phyloP scores from a whole-genome alignment of 2,888 invertebrate species.

The Drosophila neonasuta region DNA sequence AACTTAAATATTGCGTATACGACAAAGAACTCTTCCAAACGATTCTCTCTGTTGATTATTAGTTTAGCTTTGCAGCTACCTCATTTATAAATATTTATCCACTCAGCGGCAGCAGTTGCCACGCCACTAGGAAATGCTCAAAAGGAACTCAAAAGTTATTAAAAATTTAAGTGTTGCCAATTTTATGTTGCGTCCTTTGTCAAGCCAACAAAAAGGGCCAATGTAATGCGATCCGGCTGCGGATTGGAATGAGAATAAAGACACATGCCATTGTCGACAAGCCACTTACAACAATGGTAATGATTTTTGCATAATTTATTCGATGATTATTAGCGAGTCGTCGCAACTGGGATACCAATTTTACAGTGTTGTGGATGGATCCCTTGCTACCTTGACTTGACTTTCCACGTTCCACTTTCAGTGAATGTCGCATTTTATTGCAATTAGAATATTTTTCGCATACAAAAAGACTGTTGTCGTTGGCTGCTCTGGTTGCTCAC shows the following conservation, averaged over 20 bases:
- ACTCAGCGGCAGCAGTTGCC: background rate
- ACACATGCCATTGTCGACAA: slow-evolving; percentile 53
- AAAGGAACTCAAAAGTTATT: slow-evolving; percentile 66
- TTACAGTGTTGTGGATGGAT: slow-evolving; percentile 41
- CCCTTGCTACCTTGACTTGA: slow-evolving; percentile 1
- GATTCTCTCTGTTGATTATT: too few species aligned
- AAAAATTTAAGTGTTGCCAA: slow-evolving; percentile 78
- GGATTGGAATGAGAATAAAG: slow-evolving; percentile 31
- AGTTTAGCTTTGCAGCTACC: background rate
- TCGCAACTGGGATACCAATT: slow-evolving; percentile 40
- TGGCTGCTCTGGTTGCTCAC: slow-evolving; percentile 36
- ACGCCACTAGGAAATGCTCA: slow-evolving; percentile 10
- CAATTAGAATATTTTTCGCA: slow-evolving; percentile 75
- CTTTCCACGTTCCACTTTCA: background rate
- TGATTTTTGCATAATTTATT: slow-evolving; percentile 82
- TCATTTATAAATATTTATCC: slow-evolving; percentile 12
- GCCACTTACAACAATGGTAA: slow-evolving; percentile 76
- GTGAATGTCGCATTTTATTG: slow-evolving; percentile 73
- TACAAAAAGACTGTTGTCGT: slow-evolving; percentile 22
- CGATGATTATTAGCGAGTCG: slow-evolving; percentile 81
- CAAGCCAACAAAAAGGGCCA: slow-evolving; percentile 27
- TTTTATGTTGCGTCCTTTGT: slow-evolving; percentile 29
- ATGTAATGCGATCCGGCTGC: slow-evolving; percentile 69
- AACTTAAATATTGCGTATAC: too few species aligned
- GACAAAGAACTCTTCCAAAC: too few species aligned